phyloP scores from a whole-genome alignment of 2,888 invertebrate genomes.

The Sinotaia quadrata region DNA sequence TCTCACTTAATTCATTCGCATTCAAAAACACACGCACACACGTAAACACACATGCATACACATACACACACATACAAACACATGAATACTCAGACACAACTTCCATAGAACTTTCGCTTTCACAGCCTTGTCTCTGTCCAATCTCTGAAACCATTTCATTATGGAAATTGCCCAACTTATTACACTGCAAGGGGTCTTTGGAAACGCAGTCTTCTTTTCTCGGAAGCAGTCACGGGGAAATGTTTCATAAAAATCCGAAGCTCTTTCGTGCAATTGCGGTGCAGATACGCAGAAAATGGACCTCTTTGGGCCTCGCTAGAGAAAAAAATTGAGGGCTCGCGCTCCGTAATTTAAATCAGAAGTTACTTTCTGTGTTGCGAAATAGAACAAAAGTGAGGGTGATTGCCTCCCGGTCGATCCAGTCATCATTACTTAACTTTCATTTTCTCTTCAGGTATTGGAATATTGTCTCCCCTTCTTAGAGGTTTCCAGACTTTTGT shows the following conservation, averaged over 20 bases:
- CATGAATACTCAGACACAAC: background rate
- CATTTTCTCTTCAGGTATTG: too few relatives aligned
- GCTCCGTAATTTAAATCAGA: slow-evolving; percentile 19
- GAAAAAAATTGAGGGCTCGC: background rate
- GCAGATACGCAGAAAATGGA: slow-evolving; percentile 24
- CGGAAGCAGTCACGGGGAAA: slow-evolving; percentile 8
- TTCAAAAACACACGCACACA: background rate
- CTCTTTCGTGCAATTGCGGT: slow-evolving; percentile 23
- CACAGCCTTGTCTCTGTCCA: background rate
- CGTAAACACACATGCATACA: background rate
- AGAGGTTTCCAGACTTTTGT: too few relatives aligned
- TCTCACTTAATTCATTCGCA: background rate
- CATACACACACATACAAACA: background rate
- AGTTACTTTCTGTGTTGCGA: background rate
- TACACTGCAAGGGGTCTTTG: background rate
- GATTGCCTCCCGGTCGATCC: too few relatives aligned
- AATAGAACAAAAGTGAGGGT: too few relatives aligned
- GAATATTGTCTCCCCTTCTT: too few relatives aligned
- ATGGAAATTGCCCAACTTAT: slow-evolving; percentile 23
- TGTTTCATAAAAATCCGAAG: slow-evolving; percentile 16
- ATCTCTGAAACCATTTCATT: slow-evolving; percentile 10
- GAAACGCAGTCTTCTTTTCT: background rate
- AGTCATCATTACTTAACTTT: too few relatives aligned
- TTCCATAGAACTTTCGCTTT: background rate
- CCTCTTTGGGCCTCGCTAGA: background rate